Evolutionary conservation across 2,113 vertebrate species (phyloP).

Genomic region (Psittacula cyanocephala): DNA sequence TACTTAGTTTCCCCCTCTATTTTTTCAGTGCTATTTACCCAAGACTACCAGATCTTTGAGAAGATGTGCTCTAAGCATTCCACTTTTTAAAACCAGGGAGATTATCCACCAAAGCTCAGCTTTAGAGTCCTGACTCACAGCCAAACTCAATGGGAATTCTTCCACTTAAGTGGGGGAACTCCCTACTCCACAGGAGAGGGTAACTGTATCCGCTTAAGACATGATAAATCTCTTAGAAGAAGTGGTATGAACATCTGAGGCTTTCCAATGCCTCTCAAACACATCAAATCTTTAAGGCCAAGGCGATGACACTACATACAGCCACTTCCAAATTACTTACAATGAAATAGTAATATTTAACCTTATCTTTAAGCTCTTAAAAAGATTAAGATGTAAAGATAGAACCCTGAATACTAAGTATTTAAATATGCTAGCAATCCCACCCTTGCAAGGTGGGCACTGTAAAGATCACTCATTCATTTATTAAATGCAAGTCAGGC

Average conservation of each 20-base stretch:
- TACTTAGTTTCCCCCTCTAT: not conserved
- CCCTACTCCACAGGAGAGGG: not conserved
- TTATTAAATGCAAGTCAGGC: not conserved
- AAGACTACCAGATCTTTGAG: not conserved
- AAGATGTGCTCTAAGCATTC: not conserved
- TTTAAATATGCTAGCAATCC: not conserved
- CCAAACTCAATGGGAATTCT: not conserved
- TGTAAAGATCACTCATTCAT: not conserved
- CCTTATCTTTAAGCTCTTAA: not conserved
- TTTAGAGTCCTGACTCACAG: not conserved
- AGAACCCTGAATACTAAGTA: not conserved
- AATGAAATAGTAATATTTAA: not conserved
- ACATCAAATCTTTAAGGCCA: not conserved
- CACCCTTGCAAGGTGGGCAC: not conserved
- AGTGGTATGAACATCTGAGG: fast-evolving
- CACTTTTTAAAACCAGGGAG: not conserved
- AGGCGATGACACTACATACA: not conserved
- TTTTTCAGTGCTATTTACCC: not conserved
- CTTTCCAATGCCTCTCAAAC: not conserved
- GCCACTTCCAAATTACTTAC: not conserved
- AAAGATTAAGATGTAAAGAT: not conserved
- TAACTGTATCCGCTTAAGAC: not conserved
- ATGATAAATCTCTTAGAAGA: not conserved
- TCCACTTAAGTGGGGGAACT: not conserved
- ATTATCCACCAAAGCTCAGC: not conserved